Percentiles rank a stretch among this genome's conserved stretches.
Evolutionary conservation across 2,113 vertebrate species (phyloP).

Genomic region (Caranx ignobilis): DNA sequence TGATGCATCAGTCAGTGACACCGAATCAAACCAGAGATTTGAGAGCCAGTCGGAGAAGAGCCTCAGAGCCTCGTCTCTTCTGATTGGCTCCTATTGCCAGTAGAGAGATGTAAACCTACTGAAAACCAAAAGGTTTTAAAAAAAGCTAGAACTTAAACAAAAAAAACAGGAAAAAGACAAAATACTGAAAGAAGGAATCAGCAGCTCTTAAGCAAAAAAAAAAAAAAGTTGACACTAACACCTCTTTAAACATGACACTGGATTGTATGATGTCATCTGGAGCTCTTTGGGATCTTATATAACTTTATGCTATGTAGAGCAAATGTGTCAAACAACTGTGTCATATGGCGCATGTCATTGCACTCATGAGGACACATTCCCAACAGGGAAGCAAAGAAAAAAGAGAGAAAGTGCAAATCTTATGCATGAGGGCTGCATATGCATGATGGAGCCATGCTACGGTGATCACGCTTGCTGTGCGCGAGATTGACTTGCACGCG

Average conservation of each 20-base stretch:
- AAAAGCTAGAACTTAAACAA: too few relatives aligned
- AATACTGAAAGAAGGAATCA: neutral
- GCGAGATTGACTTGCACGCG: conserved; percentile 13
- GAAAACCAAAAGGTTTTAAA: too few relatives aligned
- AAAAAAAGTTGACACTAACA: neutral
- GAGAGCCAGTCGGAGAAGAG: too few relatives aligned
- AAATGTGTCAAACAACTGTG: conserved; percentile 22
- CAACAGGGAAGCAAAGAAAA: conserved; percentile 1
- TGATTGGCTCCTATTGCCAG: too few relatives aligned
- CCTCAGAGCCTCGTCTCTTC: too few relatives aligned
- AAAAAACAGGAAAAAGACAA: too few relatives aligned
- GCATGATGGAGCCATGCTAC: conserved; percentile 19
- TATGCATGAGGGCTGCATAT: conserved; percentile 17
- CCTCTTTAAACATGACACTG: neutral
- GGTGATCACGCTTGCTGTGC: conserved; percentile 9
- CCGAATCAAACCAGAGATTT: too few relatives aligned
- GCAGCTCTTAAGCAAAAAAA: neutral
- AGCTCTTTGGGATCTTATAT: conserved; percentile 31
- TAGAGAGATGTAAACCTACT: too few relatives aligned
- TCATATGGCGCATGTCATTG: conserved; percentile 10
- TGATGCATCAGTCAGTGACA: too few relatives aligned
- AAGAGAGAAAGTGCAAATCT: neutral
- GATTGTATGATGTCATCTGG: conserved; percentile 12
- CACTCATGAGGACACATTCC: neutral
- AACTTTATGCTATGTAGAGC: conserved; percentile 36